Conservation (phyloP, 2,888 invertebrate genomes). For the Dysmachus trigonus region DNA sequence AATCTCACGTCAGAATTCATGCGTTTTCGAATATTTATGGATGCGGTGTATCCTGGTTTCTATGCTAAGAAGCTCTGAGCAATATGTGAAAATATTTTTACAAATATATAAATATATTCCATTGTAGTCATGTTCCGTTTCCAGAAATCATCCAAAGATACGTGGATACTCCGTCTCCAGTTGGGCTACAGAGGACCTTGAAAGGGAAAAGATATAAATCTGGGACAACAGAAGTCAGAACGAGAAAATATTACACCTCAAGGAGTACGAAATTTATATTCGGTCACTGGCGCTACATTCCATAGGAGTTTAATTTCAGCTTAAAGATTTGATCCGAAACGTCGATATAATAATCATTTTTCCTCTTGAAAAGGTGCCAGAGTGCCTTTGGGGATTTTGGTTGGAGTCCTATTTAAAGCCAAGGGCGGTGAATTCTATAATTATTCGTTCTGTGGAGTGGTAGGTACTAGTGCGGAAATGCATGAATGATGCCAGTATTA, state of each 20-base stretch:
- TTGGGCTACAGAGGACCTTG: neutral
- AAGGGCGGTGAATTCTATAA: neutral
- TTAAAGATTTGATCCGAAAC: neutral
- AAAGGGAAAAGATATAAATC: neutral
- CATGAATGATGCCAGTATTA: neutral
- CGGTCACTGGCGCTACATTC: neutral
- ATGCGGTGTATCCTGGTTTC: neutral
- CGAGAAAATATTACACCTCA: neutral
- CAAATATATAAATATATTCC: neutral
- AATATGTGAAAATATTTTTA: neutral
- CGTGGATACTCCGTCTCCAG: neutral
- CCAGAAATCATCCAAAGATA: neutral
- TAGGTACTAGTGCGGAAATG: neutral
- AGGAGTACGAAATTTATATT: neutral
- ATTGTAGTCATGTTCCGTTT: neutral
- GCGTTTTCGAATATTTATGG: neutral
- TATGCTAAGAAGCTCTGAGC: neutral
- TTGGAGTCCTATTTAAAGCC: neutral
- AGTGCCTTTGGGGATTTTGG: neutral
- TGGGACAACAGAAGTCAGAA: neutral
- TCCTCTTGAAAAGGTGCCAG: neutral
- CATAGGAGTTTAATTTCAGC: neutral
- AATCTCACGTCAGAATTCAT: neutral
- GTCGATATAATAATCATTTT: neutral
- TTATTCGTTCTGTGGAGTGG: neutral